Conservation (phyloP, 2,113 vertebrate species). For the Vulpes vulpes region DNA sequence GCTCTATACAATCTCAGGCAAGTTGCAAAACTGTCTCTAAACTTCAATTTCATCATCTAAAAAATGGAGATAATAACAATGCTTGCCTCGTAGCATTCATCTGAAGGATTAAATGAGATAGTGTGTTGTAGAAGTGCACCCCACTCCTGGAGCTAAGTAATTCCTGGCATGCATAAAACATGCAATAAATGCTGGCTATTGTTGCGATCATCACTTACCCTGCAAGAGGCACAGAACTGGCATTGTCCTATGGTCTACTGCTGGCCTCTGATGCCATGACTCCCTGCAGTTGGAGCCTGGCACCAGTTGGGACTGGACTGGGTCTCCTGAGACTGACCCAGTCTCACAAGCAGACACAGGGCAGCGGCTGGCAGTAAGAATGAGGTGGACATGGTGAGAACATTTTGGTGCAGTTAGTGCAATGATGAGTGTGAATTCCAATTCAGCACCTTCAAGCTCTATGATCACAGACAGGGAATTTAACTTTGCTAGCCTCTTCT, state of each 20-base stretch:
- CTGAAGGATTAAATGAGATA: not conserved
- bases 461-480: not conserved
- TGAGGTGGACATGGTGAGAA: not conserved
- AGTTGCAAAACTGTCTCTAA: not conserved
- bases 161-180: not conserved
- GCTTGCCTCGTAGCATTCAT: not conserved
- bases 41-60: not conserved
- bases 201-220: not conserved
- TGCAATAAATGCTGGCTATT: not conserved
- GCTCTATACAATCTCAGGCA: not conserved
- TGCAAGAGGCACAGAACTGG: not conserved
- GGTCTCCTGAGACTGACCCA: not conserved
- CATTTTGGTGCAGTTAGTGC: not conserved
- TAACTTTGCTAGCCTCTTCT: not conserved
- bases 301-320: not conserved
- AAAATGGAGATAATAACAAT: not conserved
- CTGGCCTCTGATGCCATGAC: not conserved
- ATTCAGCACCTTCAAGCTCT: not conserved
- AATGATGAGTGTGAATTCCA: not conserved
- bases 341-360: not conserved
- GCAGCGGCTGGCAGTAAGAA: not conserved
- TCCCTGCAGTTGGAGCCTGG: constrained; percentile 49
- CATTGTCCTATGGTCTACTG: not conserved
- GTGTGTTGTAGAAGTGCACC: not conserved
- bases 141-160: not conserved